Evolutionary conservation across 2,797 vertebrate genomes (phyloP).

Genomic region (Paratrypauchen microcephalus): DNA sequence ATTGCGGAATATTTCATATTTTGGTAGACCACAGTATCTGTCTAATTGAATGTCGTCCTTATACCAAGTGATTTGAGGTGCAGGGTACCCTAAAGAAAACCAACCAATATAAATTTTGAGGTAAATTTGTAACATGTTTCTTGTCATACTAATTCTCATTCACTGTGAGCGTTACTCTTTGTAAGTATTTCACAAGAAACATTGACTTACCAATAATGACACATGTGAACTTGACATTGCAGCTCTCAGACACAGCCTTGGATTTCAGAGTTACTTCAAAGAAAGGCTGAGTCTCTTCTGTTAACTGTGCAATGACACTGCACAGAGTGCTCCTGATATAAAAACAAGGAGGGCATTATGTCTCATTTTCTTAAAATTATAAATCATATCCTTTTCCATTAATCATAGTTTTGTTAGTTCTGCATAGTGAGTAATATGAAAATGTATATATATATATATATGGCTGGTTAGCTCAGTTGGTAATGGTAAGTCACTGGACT

Average conservation of each 20-base stretch:
- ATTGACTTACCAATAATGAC: constrained; percentile 88
- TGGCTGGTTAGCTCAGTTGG: too few species aligned
- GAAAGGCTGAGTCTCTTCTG: constrained; percentile 92
- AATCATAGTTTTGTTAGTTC: not conserved
- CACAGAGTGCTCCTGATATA: constrained; percentile 91
- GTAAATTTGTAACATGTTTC: not conserved
- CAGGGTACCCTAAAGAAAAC: constrained; percentile 82
- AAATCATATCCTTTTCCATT: not conserved
- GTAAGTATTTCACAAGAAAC: not conserved
- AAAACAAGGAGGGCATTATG: not conserved
- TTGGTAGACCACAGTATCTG: constrained; percentile 95
- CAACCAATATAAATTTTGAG: not conserved
- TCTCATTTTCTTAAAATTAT: not conserved
- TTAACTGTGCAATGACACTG: constrained; percentile 93
- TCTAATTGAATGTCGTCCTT: constrained; percentile 95
- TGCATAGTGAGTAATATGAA: too few species aligned
- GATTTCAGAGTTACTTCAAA: constrained; percentile 94
- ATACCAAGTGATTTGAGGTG: constrained; percentile 93
- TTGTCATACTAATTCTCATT: not conserved
- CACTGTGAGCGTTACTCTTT: not conserved
- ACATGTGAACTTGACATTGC: constrained; percentile 92
- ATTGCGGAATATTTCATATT: constrained; percentile 93
- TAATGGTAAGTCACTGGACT: too few species aligned
- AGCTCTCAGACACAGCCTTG: constrained; percentile 88
- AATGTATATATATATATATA: too few species aligned